Conservation (phyloP, 1,140 invertebrate species). For the Trissolcus basalis region DNA sequence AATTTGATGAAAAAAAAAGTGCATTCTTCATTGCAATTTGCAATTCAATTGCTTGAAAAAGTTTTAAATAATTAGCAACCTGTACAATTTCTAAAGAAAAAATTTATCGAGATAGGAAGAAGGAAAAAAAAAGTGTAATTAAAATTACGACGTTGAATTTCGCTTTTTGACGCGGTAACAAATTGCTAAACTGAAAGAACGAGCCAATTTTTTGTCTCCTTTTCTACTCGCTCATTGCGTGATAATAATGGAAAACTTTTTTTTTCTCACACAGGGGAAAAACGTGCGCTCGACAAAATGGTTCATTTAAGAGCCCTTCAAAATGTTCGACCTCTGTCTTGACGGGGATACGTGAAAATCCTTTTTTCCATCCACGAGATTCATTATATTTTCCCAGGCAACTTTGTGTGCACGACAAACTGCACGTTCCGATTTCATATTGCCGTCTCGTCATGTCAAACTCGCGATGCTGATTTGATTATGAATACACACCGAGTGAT, state of each 20-base stretch:
- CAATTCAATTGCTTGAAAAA: no score
- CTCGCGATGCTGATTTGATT: constrained; percentile 32
- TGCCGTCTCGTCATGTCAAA: constrained; percentile 17
- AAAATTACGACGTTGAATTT: no score
- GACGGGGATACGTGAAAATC: background rate
- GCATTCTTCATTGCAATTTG: no score
- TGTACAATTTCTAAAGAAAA: no score
- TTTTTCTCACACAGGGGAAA: constrained; percentile 15
- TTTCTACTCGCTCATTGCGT: constrained; percentile 26
- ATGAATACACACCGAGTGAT: constrained; percentile 10
- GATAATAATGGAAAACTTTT: constrained; percentile 34
- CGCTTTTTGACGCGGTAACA: background rate
- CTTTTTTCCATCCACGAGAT: constrained; percentile 22
- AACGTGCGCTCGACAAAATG: constrained; percentile 19
- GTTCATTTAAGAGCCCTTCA: constrained; percentile 22
- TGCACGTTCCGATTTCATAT: constrained; percentile 40
- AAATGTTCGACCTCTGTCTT: constrained; percentile 9
- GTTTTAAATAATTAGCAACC: no score
- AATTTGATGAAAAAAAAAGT: no score
- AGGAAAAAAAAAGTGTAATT: no score
- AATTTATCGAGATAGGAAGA: no score
- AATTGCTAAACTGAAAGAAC: constrained; percentile 26
- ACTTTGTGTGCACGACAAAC: constrained; percentile 20
- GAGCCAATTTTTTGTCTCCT: constrained; percentile 40
- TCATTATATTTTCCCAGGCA: constrained; percentile 10